Conservation (phyloP, 2,113 vertebrate genomes). For the Lampris megalopsis region DNA sequence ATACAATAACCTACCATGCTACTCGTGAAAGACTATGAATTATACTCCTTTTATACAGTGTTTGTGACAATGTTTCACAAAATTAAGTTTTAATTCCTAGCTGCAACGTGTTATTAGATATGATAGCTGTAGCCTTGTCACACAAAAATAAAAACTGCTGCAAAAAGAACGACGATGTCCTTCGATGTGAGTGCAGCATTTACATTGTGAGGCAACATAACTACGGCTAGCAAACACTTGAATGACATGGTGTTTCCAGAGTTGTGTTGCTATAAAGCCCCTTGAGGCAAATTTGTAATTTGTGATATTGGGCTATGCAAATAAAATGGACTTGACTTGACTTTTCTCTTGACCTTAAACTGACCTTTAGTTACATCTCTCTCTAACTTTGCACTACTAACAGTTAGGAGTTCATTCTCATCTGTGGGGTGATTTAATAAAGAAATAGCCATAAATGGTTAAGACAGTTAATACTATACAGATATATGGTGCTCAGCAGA, state of each 20-base stretch:
- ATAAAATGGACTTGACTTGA: too few species aligned
- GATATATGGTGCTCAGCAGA: slow-evolving; percentile 46
- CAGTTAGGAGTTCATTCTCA: slow-evolving; percentile 13
- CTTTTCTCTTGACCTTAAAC: slow-evolving; percentile 58
- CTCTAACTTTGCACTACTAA: slow-evolving; percentile 57
- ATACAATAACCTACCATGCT: neutral
- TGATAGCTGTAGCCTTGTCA: too few species aligned
- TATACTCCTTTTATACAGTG: too few species aligned
- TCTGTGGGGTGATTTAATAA: slow-evolving; percentile 16
- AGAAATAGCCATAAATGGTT: neutral
- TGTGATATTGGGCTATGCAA: too few species aligned
- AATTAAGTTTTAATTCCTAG: too few species aligned
- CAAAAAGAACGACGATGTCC: neutral
- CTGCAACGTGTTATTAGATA: too few species aligned
- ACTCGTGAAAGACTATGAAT: too few species aligned
- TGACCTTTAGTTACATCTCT: slow-evolving; percentile 69
- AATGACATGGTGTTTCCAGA: neutral
- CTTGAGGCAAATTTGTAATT: too few species aligned
- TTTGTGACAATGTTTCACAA: too few species aligned
- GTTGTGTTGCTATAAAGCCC: too few species aligned
- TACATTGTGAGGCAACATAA: neutral
- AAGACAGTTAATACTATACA: slow-evolving; percentile 42
- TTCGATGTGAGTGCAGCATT: neutral
- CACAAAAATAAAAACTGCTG: too few species aligned
- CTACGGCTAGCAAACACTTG: neutral